These are phyloP conservation scores for Micromussa lordhowensis DNA, from an alignment of 92 coral and sea anemone genomes.

Conservation along the genomic window DNA sequence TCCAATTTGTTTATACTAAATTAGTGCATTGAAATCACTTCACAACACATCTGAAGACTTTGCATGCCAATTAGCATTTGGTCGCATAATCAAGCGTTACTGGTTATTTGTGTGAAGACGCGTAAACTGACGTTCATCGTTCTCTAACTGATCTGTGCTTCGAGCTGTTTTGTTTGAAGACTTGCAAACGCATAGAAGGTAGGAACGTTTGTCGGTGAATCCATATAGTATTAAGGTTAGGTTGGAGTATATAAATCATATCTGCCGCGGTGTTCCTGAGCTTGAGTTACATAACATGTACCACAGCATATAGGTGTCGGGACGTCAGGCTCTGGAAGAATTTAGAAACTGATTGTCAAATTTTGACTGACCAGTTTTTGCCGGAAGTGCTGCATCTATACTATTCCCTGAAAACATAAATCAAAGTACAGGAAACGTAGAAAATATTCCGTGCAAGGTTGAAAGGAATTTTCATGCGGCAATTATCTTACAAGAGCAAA, in stretches of 20 bases:
- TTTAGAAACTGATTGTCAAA: neutral
- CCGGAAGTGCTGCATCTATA: too few relatives aligned
- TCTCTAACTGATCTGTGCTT: neutral
- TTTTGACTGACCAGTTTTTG: neutral
- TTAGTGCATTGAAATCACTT: too few relatives aligned
- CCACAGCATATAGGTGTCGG: neutral
- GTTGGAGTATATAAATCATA: neutral
- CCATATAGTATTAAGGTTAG: neutral
- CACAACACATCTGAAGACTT: neutral
- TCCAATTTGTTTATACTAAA: too few relatives aligned
- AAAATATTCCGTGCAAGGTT: neutral
- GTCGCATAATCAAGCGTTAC: conserved; percentile 17
- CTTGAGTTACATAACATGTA: neutral
- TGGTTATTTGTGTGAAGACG: conserved; percentile 15
- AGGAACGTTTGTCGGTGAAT: neutral
- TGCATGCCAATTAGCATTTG: conserved; percentile 21
- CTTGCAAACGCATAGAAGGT: neutral
- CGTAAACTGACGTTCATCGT: neutral
- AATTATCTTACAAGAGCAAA: neutral
- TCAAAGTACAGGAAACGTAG: too few relatives aligned
- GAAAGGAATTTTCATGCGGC: neutral
- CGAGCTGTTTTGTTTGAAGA: neutral
- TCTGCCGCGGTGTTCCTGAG: too few relatives aligned
- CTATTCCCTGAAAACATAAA: too few relatives aligned
- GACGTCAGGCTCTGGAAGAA: neutral